Evolutionary conservation across 1,140 invertebrate species (phyloP).

Genomic region (Sesamia nonagrioides): DNA sequence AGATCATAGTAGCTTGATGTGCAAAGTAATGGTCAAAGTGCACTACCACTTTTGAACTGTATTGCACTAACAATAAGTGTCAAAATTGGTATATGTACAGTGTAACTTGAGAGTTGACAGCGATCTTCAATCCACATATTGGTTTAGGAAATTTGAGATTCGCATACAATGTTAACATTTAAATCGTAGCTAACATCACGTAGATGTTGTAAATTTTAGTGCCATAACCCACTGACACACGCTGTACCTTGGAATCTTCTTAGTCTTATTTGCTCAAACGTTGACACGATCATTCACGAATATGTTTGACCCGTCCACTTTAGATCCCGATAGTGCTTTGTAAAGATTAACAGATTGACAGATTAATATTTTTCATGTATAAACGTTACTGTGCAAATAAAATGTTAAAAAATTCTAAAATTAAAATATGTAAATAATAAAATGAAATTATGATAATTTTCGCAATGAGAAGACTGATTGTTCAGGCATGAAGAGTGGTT

Average conservation of each 20-base stretch:
- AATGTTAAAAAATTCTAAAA: conserved; percentile 58
- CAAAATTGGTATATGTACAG: no score
- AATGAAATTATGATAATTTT: conserved; percentile 80
- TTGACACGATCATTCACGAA: conserved; percentile 45
- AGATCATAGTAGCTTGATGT: no score
- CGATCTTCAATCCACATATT: conserved; percentile 23
- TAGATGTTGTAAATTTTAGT: conserved; percentile 61
- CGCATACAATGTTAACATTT: conserved; percentile 40
- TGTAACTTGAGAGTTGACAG: conserved; percentile 20
- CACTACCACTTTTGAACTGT: no score
- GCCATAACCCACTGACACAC: conserved; percentile 59
- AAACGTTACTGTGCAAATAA: conserved; percentile 63
- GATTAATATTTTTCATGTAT: conserved; percentile 57
- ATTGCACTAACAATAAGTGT: no score
- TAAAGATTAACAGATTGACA: conserved; percentile 53
- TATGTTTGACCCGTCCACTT: conserved; percentile 75
- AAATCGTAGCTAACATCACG: conserved; percentile 50
- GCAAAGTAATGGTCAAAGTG: no score
- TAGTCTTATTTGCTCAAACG: conserved; percentile 56
- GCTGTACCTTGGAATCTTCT: conserved; percentile 55
- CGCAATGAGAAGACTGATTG: conserved; percentile 86
- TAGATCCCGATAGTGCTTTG: conserved; percentile 55
- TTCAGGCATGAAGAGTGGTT: conserved; percentile 79
- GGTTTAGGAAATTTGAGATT: conserved; percentile 44
- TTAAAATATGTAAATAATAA: conserved; percentile 69